A percentile compares a stretch with the other conserved stretches of the same genome.
Evolutionary conservation across 2,113 vertebrate species (phyloP).

Genomic region (Megaceryle maxima): DNA sequence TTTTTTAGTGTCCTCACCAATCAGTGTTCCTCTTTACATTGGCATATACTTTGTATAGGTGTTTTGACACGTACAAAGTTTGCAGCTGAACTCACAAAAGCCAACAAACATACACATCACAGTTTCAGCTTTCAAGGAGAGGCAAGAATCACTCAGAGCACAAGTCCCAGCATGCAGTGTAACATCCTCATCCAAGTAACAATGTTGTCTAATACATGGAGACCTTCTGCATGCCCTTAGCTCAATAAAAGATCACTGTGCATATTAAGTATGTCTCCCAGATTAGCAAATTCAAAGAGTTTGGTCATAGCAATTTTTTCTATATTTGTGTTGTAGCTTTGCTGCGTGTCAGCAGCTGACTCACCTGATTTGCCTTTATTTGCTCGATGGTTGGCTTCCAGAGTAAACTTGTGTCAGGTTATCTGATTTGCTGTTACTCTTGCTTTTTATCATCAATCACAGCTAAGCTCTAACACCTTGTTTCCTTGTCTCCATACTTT

Average conservation of each 20-base stretch:
- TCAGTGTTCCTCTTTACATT: background rate
- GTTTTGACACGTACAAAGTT: background rate
- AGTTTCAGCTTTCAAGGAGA: background rate
- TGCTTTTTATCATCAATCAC: constrained; percentile 43
- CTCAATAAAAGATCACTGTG: background rate
- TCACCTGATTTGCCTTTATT: constrained; percentile 1
- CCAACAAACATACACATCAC: background rate
- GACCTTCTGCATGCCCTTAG: background rate
- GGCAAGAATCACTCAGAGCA: background rate
- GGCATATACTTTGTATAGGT: background rate
- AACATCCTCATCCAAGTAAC: background rate
- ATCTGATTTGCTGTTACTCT: constrained; percentile 35
- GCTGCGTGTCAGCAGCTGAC: background rate
- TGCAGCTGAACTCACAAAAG: background rate
- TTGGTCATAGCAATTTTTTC: background rate
- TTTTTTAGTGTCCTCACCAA: background rate
- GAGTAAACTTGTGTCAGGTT: background rate
- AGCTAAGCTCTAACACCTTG: constrained; percentile 3
- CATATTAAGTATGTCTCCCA: background rate
- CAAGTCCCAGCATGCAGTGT: background rate
- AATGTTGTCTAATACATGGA: background rate
- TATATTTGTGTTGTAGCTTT: background rate
- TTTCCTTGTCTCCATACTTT: constrained; percentile 8
- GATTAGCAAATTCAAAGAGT: background rate
- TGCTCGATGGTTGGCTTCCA: background rate